Percentiles rank a stretch among this genome's conserved stretches.
phyloP scores from a whole-genome alignment of 64 coral and sea anemone species.

The Hydrozoanthus tunicans region DNA sequence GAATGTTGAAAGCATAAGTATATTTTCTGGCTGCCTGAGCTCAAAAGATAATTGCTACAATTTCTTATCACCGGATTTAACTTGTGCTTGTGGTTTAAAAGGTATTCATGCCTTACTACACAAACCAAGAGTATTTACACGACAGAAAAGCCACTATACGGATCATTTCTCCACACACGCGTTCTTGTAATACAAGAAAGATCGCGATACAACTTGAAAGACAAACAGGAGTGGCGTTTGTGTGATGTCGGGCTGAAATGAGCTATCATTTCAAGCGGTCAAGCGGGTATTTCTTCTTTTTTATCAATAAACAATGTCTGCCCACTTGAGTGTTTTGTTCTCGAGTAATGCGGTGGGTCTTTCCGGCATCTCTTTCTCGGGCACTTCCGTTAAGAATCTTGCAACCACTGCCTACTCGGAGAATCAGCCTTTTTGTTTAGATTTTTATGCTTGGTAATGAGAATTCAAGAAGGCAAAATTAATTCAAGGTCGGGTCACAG shows the following conservation, averaged over 20 bases:
- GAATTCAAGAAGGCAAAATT: slow-evolving; percentile 47
- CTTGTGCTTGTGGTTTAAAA: not conserved
- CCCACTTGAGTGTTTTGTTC: slow-evolving; percentile 31
- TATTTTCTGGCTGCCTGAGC: not conserved
- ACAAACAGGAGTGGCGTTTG: not conserved
- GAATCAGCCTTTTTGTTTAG: slow-evolving; percentile 19
- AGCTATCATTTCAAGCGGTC: not conserved
- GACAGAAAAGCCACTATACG: not conserved
- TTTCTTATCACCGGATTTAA: not conserved
- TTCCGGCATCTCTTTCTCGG: slow-evolving; percentile 9
- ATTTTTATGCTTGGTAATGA: slow-evolving; percentile 7
- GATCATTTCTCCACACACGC: not conserved
- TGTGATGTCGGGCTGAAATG: not conserved
- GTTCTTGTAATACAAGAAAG: slow-evolving; percentile 9
- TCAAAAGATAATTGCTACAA: not conserved
- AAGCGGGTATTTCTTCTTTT: not conserved
- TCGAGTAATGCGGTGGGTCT: slow-evolving; percentile 28
- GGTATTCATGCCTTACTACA: not conserved
- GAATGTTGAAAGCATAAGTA: not conserved
- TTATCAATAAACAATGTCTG: not conserved
- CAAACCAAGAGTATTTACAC: not conserved
- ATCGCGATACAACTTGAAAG: not conserved
- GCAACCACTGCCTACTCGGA: not conserved
- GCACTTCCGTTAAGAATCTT: slow-evolving; percentile 30
- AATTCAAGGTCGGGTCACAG: slow-evolving; percentile 31